Percentiles rank a stretch among this genome's conserved stretches.
Evolutionary conservation across 2,113 vertebrate species (phyloP).

Genomic region (Chionis minor): DNA sequence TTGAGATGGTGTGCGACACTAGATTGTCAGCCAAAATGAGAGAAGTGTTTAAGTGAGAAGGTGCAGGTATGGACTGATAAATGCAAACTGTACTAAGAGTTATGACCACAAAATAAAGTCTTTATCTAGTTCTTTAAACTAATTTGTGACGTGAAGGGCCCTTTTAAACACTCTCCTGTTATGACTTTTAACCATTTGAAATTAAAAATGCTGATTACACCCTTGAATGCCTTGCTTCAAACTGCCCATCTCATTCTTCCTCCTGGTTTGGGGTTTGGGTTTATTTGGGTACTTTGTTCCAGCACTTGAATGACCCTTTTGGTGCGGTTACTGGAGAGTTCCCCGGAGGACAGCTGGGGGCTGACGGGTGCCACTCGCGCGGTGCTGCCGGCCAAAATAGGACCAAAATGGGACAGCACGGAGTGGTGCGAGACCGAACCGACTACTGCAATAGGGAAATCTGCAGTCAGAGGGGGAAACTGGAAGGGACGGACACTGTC

Average conservation of each 20-base stretch:
- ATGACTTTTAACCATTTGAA: neutral
- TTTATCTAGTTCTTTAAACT: neutral
- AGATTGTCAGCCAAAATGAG: neutral
- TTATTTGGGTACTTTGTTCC: neutral
- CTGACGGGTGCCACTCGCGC: neutral
- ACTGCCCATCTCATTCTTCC: neutral
- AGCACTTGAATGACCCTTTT: neutral
- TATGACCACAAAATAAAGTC: neutral
- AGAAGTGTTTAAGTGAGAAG: neutral
- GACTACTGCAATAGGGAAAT: neutral
- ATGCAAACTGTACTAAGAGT: neutral
- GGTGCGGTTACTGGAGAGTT: neutral
- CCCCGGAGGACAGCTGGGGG: fast-evolving
- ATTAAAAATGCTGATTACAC: neutral
- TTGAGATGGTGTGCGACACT: fast-evolving
- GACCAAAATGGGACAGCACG: neutral
- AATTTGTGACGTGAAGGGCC: neutral
- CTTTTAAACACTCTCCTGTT: neutral
- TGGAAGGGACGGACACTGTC: neutral
- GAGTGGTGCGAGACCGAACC: neutral
- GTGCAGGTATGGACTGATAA: neutral
- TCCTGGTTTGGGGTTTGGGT: too few relatives aligned
- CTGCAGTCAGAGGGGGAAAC: neutral
- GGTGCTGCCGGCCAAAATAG: fast-evolving
- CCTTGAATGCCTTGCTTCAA: neutral